Evolutionary conservation across 1,140 invertebrate species (phyloP), one percentile per base, ranked within the genome.

Genomic region (Lordiphosa stackelbergi): DNA sequence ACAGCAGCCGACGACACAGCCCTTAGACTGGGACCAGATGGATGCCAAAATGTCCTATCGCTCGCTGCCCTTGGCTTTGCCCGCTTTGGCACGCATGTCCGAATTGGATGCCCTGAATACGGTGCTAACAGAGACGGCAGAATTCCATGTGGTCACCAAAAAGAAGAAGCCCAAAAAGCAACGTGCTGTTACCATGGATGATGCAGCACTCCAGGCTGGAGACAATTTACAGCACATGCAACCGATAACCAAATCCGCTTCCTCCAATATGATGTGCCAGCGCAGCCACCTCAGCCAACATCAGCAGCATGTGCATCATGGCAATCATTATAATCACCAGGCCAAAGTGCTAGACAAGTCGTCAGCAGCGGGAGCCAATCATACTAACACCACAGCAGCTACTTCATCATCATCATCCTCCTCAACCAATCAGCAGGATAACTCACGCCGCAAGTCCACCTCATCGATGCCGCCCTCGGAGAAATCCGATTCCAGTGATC

Each of bases 151-250:
- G 24, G 92, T 93, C 10, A 92, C 91, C 2, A 93, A 93, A 59
- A 92, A 93, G 77, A 92, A 92, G 73, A 92, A 92, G 60, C 91
- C 90, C 68, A 93, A 93, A 86, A 92, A 93, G 69, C 91, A 90
- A 19, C 88, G 90, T 1, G 89, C 87, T 5, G 89, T 87, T 9
- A 70, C 75, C 28, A 85, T 64, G 75, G 88, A 85, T 43, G 88
- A 84, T 49, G 78, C 78, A 0, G 65, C 78, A 0, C 78, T 77
- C 3, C 69, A 68, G 0, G 77, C 77, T 1, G 71, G 77, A 0
- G 77, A 73, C 48, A 83, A 83, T 19, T 56, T 83, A 46, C 77
- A 83, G 47, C 78, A 63, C 16, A 83, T 81, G 71, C 70, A 73
- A 31, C 69, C 78, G 48, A 79, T 84, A 9, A 84, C 73, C 24